phyloP scores from a whole-genome alignment of 2,888 invertebrate species.

The Brachylomia viminalis region DNA sequence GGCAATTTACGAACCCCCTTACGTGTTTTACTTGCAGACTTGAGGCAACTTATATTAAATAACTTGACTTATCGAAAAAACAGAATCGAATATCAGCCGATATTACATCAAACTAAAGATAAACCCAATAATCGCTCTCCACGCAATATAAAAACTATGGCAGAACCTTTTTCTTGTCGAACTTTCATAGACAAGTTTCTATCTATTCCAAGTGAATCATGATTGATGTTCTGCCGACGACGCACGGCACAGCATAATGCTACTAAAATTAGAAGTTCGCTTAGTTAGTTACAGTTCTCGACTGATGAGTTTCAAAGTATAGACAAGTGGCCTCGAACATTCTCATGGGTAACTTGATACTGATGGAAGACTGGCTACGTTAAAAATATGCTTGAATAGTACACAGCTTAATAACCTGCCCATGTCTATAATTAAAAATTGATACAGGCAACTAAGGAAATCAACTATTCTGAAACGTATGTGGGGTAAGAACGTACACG shows the following conservation, averaged over 20 bases:
- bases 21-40: slow-evolving; percentile 14
- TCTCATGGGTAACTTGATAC: slow-evolving; percentile 46
- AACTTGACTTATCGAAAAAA: slow-evolving; percentile 46
- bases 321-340: slow-evolving; percentile 52
- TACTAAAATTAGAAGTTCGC: slow-evolving; percentile 78
- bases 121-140: slow-evolving; percentile 53
- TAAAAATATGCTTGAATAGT: not conserved
- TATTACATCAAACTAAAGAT: slow-evolving; percentile 56
- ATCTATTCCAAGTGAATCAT: slow-evolving; percentile 73
- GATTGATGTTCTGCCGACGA: slow-evolving; percentile 81
- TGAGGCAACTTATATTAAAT: slow-evolving; percentile 41
- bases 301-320: slow-evolving; percentile 67
- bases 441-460: not conserved
- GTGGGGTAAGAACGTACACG: not conserved
- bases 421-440: no score
- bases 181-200: slow-evolving; percentile 63
- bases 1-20: not conserved
- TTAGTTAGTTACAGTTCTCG: slow-evolving; percentile 67
- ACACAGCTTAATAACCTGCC: not conserved
- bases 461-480: not conserved
- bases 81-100: slow-evolving; percentile 44
- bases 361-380: slow-evolving; percentile 19
- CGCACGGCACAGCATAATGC: slow-evolving; percentile 73
- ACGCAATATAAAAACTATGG: slow-evolving; percentile 53
- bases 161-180: slow-evolving; percentile 63